phyloP scores from a whole-genome alignment of 2,113 vertebrate species.

The Xiphophorus hellerii region DNA sequence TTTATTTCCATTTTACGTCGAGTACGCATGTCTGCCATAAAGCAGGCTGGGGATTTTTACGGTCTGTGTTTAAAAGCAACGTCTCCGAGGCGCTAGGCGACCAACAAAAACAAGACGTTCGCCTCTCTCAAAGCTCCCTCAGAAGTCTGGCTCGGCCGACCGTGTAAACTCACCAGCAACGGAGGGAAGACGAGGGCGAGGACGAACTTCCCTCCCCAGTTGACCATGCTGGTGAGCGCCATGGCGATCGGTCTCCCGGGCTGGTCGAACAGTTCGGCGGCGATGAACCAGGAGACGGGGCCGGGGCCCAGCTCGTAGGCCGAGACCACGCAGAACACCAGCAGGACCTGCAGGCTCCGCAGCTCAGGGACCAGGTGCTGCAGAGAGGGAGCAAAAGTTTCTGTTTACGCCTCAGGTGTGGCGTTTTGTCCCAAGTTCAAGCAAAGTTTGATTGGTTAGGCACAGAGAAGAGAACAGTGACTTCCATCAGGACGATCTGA shows the following conservation, averaged over 20 bases:
- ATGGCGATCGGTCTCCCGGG: conserved; percentile 66
- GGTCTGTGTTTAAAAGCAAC: conserved; percentile 12
- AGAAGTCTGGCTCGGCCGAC: not conserved
- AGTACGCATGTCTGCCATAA: not conserved
- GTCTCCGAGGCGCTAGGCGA: conserved; percentile 18
- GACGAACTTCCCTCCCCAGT: conserved; percentile 80
- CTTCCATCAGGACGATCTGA: not conserved
- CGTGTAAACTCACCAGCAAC: conserved; percentile 48
- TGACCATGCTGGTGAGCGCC: conserved; percentile 80
- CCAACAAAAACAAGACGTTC: conserved; percentile 12
- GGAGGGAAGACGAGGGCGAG: conserved; percentile 76
- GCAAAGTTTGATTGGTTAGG: not conserved
- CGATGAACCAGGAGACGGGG: conserved; percentile 79
- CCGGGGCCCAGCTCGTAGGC: conserved; percentile 74
- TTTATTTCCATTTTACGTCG: too few relatives aligned
- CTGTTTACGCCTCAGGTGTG: not conserved
- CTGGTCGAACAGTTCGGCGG: conserved; percentile 77
- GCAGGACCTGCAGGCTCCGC: conserved; percentile 65
- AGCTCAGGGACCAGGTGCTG: conserved; percentile 68
- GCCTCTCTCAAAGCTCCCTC: conserved; percentile 22
- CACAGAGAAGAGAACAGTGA: not conserved
- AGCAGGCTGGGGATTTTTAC: conserved; percentile 40
- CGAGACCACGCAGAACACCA: conserved; percentile 77
- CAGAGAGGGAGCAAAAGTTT: not conserved
- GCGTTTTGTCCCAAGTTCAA: not conserved